Conservation (phyloP, 2,797 vertebrate genomes). For the Sorex maritimensis region DNA sequence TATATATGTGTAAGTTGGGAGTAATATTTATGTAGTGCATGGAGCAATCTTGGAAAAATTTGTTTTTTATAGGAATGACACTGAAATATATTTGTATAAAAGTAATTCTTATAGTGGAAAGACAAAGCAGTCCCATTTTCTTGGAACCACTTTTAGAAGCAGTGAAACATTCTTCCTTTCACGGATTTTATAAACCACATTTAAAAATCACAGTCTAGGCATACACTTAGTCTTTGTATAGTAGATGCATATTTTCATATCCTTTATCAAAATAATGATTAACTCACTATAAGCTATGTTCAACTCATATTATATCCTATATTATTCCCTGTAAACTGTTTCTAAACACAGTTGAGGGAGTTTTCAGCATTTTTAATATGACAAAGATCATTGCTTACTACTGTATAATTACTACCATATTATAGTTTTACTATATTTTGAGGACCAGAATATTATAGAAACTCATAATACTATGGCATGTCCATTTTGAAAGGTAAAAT, state of each 20-base stretch:
- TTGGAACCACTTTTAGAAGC: background rate
- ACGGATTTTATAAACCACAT: background rate
- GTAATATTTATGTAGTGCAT: background rate
- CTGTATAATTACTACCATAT: background rate
- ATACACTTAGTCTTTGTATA: background rate
- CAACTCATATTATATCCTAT: background rate
- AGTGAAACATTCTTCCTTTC: background rate
- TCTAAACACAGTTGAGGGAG: background rate
- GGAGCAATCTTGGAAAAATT: background rate
- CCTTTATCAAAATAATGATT: background rate
- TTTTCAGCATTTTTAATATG: slow-evolving; percentile 37
- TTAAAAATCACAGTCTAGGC: background rate
- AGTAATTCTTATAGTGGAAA: background rate
- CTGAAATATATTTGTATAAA: slow-evolving; percentile 19
- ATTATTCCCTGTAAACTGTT: background rate
- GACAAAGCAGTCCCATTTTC: background rate
- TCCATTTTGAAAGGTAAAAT: slow-evolving; percentile 48
- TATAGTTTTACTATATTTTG: background rate
- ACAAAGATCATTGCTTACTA: slow-evolving; percentile 2
- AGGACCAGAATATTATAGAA: too few species aligned
- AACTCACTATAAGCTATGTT: background rate
- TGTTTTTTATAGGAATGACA: slow-evolving; percentile 13
- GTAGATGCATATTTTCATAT: background rate
- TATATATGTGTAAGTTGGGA: background rate
- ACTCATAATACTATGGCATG: background rate